phyloP scores from a whole-genome alignment of 2,888 invertebrate genomes.

The Drosophila hamatofila region DNA sequence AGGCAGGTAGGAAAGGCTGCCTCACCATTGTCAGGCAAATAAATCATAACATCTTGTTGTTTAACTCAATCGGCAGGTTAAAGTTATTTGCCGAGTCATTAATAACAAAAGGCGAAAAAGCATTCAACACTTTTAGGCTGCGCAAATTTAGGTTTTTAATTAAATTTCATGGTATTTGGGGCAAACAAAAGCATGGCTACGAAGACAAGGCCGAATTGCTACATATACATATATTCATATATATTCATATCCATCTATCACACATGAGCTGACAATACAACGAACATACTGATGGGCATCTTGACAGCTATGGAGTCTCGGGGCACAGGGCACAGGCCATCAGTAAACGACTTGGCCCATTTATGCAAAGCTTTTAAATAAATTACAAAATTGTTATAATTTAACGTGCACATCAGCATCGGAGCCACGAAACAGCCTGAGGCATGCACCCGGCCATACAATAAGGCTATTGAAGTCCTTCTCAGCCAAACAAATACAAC shows the following conservation, averaged over 20 bases:
- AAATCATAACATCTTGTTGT: constrained; percentile 51
- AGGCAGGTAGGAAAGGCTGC: background rate
- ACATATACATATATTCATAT: background rate
- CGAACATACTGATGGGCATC: constrained; percentile 8
- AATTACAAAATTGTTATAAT: constrained; percentile 82
- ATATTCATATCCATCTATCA: constrained; percentile 51
- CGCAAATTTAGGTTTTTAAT: constrained; percentile 50
- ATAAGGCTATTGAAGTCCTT: constrained; percentile 43
- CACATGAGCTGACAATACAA: constrained; percentile 47
- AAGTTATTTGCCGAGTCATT: constrained; percentile 66
- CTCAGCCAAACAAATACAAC: constrained; percentile 14
- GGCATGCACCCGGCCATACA: constrained; percentile 30
- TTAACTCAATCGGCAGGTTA: constrained; percentile 48
- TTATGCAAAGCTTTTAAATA: constrained; percentile 80
- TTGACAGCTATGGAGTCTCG: constrained; percentile 8
- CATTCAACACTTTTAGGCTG: constrained; percentile 10
- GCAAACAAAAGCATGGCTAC: constrained; percentile 39
- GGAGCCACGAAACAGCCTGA: too few species aligned
- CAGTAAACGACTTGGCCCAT: constrained; percentile 70
- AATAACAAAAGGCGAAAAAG: constrained; percentile 41
- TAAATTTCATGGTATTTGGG: constrained; percentile 61
- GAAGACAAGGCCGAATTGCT: constrained; percentile 34
- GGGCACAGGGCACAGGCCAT: constrained; percentile 8
- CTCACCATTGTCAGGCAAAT: constrained; percentile 32
- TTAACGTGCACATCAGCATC: constrained; percentile 56